Conservation (phyloP, 2,113 vertebrate species). For the Oncorhynchus gorbuscha region DNA sequence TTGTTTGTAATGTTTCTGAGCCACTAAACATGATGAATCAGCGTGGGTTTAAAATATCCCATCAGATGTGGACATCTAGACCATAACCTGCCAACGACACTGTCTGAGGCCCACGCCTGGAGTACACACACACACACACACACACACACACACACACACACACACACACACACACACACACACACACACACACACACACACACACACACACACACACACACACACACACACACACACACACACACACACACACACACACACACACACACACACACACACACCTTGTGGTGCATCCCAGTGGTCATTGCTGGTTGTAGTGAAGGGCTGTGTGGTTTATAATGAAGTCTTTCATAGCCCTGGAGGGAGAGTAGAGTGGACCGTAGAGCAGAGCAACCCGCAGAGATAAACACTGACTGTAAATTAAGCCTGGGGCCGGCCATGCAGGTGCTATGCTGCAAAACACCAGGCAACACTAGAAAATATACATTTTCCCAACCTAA, state of each 20-base stretch:
- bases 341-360: conserved; percentile 29
- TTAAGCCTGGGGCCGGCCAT: conserved; percentile 1
- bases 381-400: conserved; percentile 11
- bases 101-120: no score
- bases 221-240: no score
- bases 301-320: background rate
- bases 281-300: conserved; percentile 3
- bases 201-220: no score
- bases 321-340: conserved; percentile 24
- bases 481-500: conserved; percentile 8
- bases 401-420: conserved; percentile 36
- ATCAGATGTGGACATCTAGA: no score
- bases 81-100: no score
- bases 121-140: no score
- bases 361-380: conserved; percentile 5
- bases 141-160: background rate
- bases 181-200: background rate
- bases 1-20: no score
- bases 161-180: background rate
- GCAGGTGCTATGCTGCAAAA: conserved; percentile 19
- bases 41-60: no score
- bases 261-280: background rate
- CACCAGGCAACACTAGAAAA: conserved; percentile 12
- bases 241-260: background rate
- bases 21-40: no score